Percentiles rank a stretch among this genome's conserved stretches.
Conservation (phyloP, 2,888 invertebrate species). For the Hirtodrosophila cameraria region DNA sequence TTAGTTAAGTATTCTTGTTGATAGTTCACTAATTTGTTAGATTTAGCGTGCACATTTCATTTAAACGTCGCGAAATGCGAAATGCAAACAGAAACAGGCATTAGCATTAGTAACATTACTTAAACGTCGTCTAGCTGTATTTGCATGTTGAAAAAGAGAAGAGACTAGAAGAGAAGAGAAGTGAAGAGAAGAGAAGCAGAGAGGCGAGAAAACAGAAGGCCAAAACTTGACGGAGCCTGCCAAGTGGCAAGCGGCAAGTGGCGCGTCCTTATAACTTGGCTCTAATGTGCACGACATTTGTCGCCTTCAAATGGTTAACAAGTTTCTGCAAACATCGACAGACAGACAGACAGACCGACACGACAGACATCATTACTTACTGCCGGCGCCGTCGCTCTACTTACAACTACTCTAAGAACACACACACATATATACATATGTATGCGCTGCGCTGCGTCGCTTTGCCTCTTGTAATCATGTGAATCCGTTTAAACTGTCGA, state of each 20-base stretch:
- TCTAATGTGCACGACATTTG: constrained; percentile 67
- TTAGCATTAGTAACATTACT: constrained; percentile 30
- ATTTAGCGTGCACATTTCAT: constrained; percentile 32
- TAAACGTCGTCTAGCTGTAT: constrained; percentile 14
- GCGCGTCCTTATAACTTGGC: constrained; percentile 42
- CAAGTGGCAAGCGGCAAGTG: constrained; percentile 45
- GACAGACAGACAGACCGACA: constrained; percentile 52
- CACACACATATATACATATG: constrained; percentile 1
- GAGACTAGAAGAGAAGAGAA: neutral
- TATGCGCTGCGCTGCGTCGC: neutral
- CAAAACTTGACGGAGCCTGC: constrained; percentile 25
- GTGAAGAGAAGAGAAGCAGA: neutral
- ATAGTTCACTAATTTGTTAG: constrained; percentile 21
- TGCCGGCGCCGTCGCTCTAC: constrained; percentile 22
- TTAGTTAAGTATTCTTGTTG: neutral
- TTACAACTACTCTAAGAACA: constrained; percentile 1
- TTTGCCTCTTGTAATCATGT: constrained; percentile 66
- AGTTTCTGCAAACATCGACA: constrained; percentile 70
- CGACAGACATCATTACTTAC: constrained; percentile 70
- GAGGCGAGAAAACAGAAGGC: neutral
- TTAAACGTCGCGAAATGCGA: constrained; percentile 17
- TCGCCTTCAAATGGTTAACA: constrained; percentile 75
- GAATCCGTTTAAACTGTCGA: constrained; percentile 78
- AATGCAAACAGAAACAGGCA: no score
- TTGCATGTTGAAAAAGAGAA: neutral